phyloP scores from a whole-genome alignment of 2,888 invertebrate genomes.

The Netelia fuscicornis region DNA sequence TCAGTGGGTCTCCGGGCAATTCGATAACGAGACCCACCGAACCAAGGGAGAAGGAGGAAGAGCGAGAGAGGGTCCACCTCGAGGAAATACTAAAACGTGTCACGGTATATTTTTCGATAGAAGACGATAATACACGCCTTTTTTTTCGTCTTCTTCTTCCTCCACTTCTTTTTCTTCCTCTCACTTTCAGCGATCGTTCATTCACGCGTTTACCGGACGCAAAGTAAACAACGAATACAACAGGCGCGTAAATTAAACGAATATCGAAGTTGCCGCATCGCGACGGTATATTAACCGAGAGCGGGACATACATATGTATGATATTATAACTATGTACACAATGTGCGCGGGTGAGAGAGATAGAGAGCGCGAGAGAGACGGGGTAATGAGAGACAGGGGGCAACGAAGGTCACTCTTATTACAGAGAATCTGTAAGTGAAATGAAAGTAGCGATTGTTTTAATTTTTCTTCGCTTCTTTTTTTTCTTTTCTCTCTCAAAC shows the following conservation, averaged over 20 bases:
- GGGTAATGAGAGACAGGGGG: neutral
- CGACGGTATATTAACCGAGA: neutral
- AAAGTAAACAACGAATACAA: constrained; percentile 40
- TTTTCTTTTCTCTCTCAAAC: too few relatives aligned
- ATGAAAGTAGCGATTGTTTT: too few relatives aligned
- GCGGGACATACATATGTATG: neutral
- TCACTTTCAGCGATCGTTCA: constrained; percentile 47
- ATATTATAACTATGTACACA: neutral
- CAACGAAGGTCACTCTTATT: neutral
- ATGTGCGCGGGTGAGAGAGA: neutral
- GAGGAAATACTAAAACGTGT: neutral
- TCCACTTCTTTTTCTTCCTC: neutral
- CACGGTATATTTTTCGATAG: constrained; percentile 12
- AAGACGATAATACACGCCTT: constrained; percentile 29
- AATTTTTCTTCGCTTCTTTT: too few relatives aligned
- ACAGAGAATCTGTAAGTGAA: too few relatives aligned
- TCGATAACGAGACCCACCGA: neutral
- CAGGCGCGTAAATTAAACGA: constrained; percentile 33
- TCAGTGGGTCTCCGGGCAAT: neutral
- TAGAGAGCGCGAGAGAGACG: neutral
- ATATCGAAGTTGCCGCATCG: constrained; percentile 35
- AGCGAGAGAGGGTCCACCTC: neutral
- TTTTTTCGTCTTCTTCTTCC: too few relatives aligned
- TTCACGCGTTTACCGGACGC: constrained; percentile 23
- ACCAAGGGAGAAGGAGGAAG: neutral